A percentile compares a stretch with the other conserved stretches of the same genome.
Conservation (phyloP, 2,888 invertebrate species). For the Altica lythri region DNA sequence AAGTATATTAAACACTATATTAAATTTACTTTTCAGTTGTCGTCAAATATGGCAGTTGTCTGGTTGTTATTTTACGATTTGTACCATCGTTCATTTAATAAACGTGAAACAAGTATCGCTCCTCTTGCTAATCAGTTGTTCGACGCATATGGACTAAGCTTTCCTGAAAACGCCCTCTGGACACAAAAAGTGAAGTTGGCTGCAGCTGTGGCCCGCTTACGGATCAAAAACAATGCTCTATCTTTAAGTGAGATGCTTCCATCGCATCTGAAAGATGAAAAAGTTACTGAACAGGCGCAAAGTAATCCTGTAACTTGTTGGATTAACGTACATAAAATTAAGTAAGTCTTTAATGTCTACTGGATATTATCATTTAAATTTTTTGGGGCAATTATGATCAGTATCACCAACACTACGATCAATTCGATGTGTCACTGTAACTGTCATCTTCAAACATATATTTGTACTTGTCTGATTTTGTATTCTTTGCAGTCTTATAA, state of each 20-base stretch:
- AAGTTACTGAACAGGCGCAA: conserved; percentile 62
- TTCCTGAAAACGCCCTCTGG: conserved; percentile 69
- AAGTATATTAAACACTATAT: too few relatives aligned
- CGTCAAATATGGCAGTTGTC: conserved; percentile 50
- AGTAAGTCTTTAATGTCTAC: conserved; percentile 55
- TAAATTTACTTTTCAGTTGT: conserved; percentile 49
- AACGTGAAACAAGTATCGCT: conserved; percentile 48
- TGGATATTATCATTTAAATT: too few relatives aligned
- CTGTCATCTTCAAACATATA: too few relatives aligned
- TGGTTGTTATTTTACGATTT: conserved; percentile 74
- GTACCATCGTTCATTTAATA: conserved; percentile 65
- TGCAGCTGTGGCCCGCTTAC: conserved; percentile 74
- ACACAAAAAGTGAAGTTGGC: conserved; percentile 70
- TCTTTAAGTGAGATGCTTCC: conserved; percentile 72
- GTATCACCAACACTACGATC: too few relatives aligned
- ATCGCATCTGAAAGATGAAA: conserved; percentile 71
- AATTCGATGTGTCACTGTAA: too few relatives aligned
- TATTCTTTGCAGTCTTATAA: too few relatives aligned
- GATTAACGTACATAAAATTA: conserved; percentile 76
- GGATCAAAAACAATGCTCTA: conserved; percentile 73
- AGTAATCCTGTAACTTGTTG: conserved; percentile 71
- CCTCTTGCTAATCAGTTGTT: conserved; percentile 46
- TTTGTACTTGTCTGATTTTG: too few relatives aligned
- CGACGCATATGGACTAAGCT: conserved; percentile 51
- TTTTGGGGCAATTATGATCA: too few relatives aligned